Evolutionary conservation across 2,113 vertebrate genomes (phyloP).

Genomic region (Phalacrocorax carbo): DNA sequence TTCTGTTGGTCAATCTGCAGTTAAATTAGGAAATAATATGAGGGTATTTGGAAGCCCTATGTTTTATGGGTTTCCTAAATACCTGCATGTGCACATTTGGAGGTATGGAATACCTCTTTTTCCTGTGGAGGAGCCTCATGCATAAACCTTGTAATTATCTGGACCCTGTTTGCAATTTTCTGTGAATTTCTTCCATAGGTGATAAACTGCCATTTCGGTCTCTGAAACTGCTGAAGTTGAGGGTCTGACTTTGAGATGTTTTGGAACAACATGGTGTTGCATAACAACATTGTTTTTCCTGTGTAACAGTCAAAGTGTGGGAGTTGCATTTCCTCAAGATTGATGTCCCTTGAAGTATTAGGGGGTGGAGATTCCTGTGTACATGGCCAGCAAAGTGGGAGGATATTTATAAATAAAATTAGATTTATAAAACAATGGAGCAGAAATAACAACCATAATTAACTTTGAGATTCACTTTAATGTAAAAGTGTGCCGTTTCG

Average conservation of each 20-base stretch:
- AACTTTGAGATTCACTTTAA: neutral
- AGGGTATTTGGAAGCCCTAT: neutral
- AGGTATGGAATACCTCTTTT: neutral
- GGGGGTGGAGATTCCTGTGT: constrained; percentile 52
- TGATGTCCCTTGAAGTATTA: constrained; percentile 30
- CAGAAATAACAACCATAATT: constrained; percentile 16
- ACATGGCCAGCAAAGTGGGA: neutral
- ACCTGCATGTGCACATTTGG: neutral
- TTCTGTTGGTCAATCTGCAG: neutral
- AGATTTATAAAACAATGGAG: constrained; percentile 42
- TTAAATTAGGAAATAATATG: neutral
- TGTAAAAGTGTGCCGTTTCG: neutral
- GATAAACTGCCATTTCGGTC: neutral
- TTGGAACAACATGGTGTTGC: neutral
- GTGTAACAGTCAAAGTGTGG: constrained; percentile 21
- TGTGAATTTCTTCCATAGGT: neutral
- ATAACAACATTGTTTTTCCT: constrained; percentile 53
- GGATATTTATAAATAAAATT: constrained; percentile 37
- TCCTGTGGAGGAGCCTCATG: neutral
- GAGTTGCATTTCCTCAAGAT: constrained; percentile 56
- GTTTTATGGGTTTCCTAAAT: neutral
- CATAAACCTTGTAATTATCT: neutral
- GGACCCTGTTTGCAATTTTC: neutral
- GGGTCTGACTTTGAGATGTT: neutral
- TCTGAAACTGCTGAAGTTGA: neutral